Evolutionary conservation across 2,888 invertebrate genomes (phyloP).

Genomic region (Phengaris arion): DNA sequence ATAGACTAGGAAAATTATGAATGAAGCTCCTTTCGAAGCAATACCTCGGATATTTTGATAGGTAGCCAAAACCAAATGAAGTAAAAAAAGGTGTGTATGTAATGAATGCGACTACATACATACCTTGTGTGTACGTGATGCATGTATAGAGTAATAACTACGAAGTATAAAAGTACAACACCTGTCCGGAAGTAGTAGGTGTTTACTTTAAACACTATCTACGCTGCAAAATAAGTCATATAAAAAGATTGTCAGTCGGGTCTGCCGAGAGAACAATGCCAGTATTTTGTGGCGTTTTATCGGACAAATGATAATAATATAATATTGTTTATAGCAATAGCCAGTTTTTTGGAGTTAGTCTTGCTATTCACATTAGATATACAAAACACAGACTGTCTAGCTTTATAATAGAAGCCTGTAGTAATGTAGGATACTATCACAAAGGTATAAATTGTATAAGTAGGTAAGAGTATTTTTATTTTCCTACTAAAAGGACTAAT

Average conservation of each 20-base stretch:
- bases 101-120: conserved; percentile 16
- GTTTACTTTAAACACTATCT: conserved; percentile 33
- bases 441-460: conserved; percentile 26
- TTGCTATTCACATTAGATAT: conserved; percentile 70
- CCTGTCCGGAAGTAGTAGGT: conserved; percentile 36
- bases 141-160: conserved; percentile 14
- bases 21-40: conserved; percentile 12
- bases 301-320: conserved; percentile 68
- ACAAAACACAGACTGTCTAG: conserved; percentile 64
- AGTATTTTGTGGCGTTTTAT: conserved; percentile 79
- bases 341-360: conserved; percentile 79
- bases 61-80: conserved; percentile 7
- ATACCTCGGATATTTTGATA: not conserved
- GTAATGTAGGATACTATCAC: conserved; percentile 33
- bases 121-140: not conserved
- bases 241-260: conserved; percentile 58
- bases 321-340: conserved; percentile 64
- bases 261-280: conserved; percentile 73
- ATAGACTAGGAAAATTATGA: not conserved
- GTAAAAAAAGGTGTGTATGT: not conserved
- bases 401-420: conserved; percentile 54
- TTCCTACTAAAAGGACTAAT: not conserved
- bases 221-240: conserved; percentile 37
- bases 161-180: conserved; percentile 30
- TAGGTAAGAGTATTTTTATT: not conserved